These are phyloP conservation scores for Drosophila yakuba DNA, from an alignment of 1,140 invertebrate species.

Conservation along the genomic window DNA sequence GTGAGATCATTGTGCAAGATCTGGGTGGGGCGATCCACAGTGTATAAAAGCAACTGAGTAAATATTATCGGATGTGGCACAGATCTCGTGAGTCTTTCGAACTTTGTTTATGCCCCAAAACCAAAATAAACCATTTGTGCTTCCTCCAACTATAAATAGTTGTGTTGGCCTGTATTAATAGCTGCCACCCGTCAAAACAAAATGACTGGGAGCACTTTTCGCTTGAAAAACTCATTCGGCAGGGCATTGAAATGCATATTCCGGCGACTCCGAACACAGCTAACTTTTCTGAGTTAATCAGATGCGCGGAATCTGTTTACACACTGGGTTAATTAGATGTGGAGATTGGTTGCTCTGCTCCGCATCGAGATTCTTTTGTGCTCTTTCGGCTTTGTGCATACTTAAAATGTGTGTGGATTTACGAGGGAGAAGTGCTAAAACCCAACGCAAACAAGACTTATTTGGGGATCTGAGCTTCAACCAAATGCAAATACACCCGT, in stretches of 20 bases:
- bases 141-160: conserved; percentile 45
- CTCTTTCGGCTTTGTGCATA: conserved; percentile 36
- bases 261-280: conserved; percentile 29
- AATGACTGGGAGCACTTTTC: conserved; percentile 18
- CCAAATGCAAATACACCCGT: conserved; percentile 18
- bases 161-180: conserved; percentile 8
- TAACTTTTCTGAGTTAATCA: conserved; percentile 50
- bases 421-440: conserved; percentile 40
- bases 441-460: conserved; percentile 50
- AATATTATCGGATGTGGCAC: conserved; percentile 43
- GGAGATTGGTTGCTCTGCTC: conserved; percentile 8
- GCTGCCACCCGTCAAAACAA: conserved; percentile 6
- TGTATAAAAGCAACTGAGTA: conserved; percentile 56
- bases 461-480: background rate
- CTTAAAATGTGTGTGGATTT: conserved; percentile 53
- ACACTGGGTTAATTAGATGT: conserved; percentile 56
- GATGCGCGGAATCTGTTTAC: conserved; percentile 39
- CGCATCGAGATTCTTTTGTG: conserved; percentile 38
- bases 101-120: conserved; percentile 31
- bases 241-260: conserved; percentile 29
- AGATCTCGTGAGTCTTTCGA: conserved; percentile 36
- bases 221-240: conserved; percentile 49
- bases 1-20: conserved; percentile 52
- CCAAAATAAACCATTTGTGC: conserved; percentile 39
- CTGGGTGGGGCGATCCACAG: conserved; percentile 6